Conservation (phyloP, 2,888 invertebrate species). For the Rhyacophila evoluta region DNA sequence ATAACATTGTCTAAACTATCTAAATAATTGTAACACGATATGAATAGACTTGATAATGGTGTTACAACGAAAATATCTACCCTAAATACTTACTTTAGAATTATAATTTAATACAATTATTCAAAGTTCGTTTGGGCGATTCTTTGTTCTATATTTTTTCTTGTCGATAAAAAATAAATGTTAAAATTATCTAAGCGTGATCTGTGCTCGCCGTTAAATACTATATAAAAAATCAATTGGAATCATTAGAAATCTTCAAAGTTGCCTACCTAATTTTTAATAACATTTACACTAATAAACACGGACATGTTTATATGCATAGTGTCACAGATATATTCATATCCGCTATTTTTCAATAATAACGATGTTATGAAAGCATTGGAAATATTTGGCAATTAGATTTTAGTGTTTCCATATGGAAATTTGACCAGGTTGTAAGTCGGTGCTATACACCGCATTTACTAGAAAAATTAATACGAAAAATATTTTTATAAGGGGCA, state of each 20-base stretch:
- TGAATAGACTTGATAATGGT: no score
- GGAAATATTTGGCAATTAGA: neutral
- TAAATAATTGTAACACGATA: no score
- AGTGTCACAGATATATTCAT: neutral
- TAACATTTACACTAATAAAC: neutral
- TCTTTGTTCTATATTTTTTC: no score
- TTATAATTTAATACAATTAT: no score
- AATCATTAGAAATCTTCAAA: no score
- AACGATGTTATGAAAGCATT: neutral
- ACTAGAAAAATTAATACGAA: neutral
- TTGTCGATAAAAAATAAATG: neutral
- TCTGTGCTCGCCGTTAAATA: neutral
- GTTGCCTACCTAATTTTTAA: neutral
- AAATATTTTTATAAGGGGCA: no score
- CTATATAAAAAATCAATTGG: neutral
- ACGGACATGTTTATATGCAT: neutral
- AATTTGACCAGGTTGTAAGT: neutral
- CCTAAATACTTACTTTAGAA: no score
- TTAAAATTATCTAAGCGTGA: neutral
- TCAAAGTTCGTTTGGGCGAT: no score
- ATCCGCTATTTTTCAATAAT: neutral
- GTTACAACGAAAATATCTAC: no score
- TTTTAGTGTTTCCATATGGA: neutral
- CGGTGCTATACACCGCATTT: neutral
- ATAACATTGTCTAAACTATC: no score